Evolutionary conservation across 2,888 invertebrate genomes (phyloP), one percentile per base, ranked within the genome.

Genomic region (Junonia oenone): DNA sequence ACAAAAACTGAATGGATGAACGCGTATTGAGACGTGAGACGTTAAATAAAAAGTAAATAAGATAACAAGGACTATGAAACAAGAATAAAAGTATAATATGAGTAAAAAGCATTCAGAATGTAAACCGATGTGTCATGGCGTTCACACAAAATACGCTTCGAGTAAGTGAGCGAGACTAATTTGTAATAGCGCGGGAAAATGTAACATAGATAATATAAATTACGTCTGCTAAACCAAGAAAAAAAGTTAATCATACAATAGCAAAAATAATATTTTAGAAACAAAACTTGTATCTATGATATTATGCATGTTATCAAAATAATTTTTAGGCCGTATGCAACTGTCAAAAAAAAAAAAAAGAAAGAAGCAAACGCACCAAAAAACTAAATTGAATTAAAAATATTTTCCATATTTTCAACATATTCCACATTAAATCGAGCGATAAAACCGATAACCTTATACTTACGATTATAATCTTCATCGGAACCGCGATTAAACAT

Each of bases 91-190:
- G 43, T 26, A 38, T 51, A 33, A 45, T 40, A 40, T n/a, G 17
- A 40, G 48, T 48, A 55, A 60, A 51, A 43, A 54, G 56, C 56
- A 48, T 33, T 45, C 15, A 58, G 37, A 53, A 49, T 27, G 40
- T 40, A 50, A 46, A 45, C 27, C 46, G 43, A 52, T 29, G 35
- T 47, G 56, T 50, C 56, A 55, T 29, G 40, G 46, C n/a, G 55
- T 53, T 53, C 53, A 66, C 62, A 63, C 55, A 47, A 50, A 29
- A 40, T 45, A 55, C 37, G 38, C 63, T 69, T 80, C 48, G 38
- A 43, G 50, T 48, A 86, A 87, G 83, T 85, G 83, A 83, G 84
- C 87, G 83, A 63, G 68, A 65, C 84, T 72, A 86, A 88, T 87
- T 73, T 59, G 74, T 88, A 87, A 87, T 88, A 65, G 63, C 77